Evolutionary conservation across 2,797 vertebrate genomes (phyloP).

Genomic region (Arnoldichthys spilopterus): DNA sequence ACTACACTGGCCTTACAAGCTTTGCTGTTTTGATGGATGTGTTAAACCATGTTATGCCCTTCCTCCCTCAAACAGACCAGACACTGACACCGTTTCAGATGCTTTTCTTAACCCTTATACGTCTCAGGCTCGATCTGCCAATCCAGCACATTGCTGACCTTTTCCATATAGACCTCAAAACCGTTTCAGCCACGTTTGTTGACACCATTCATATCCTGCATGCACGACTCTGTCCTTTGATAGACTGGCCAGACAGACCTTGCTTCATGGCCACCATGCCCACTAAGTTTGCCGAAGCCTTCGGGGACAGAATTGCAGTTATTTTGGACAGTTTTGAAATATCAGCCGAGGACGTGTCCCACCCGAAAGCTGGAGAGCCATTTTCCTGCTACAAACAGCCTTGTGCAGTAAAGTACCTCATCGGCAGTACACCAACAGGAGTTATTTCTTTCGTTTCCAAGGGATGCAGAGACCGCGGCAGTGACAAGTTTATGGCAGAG

Average conservation of each 20-base stretch:
- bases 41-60: background rate
- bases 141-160: background rate
- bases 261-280: background rate
- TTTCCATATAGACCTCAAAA: background rate
- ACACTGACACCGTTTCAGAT: background rate
- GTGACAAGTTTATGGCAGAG: conserved; percentile 14
- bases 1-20: background rate
- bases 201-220: background rate
- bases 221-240: background rate
- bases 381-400: background rate
- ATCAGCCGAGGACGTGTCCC: background rate
- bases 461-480: background rate
- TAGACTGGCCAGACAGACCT: background rate
- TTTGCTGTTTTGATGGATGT: background rate
- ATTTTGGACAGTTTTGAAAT: background rate
- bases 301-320: background rate
- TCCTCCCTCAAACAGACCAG: background rate
- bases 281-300: background rate
- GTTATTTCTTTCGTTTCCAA: conserved; percentile 11
- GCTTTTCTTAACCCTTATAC: background rate
- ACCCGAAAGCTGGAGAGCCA: background rate
- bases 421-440: conserved; percentile 20
- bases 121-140: background rate
- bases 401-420: conserved; percentile 4
- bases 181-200: background rate